These are phyloP conservation scores for Leptogaster cylindrica DNA, from an alignment of 2,888 invertebrate genomes.

Conservation along the genomic window DNA sequence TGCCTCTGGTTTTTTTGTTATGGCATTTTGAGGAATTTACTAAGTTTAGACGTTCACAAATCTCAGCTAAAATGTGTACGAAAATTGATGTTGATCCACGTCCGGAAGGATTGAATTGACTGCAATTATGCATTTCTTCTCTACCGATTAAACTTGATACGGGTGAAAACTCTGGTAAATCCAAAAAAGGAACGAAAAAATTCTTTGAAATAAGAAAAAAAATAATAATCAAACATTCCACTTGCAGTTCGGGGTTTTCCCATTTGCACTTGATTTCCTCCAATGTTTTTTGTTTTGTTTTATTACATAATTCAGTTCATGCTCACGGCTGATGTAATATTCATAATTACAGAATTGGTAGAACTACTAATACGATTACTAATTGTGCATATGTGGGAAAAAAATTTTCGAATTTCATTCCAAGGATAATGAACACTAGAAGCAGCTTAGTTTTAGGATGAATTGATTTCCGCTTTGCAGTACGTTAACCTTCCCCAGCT, in stretches of 20 bases:
- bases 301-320: constrained; percentile 6
- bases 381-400: background rate
- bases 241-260: background rate
- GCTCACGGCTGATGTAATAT: constrained; percentile 28
- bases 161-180: constrained; percentile 1
- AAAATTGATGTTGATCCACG: background rate
- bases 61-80: background rate
- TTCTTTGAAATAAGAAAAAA: constrained; percentile 34
- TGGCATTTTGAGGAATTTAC: background rate
- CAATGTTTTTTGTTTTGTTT: constrained; percentile 15
- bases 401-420: background rate
- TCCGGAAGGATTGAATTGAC: background rate
- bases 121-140: constrained; percentile 29
- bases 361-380: background rate
- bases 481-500: background rate
- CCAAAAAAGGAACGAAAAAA: constrained; percentile 20
- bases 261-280: constrained; percentile 20
- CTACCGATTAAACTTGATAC: constrained; percentile 2
- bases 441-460: background rate
- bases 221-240: background rate
- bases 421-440: background rate
- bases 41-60: background rate
- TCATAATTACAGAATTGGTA: constrained; percentile 12
- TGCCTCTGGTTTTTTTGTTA: background rate
- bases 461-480: background rate